These are phyloP conservation scores for Pseudococcus longispinus DNA, from an alignment of 2,888 invertebrate genomes.

Conservation along the genomic window DNA sequence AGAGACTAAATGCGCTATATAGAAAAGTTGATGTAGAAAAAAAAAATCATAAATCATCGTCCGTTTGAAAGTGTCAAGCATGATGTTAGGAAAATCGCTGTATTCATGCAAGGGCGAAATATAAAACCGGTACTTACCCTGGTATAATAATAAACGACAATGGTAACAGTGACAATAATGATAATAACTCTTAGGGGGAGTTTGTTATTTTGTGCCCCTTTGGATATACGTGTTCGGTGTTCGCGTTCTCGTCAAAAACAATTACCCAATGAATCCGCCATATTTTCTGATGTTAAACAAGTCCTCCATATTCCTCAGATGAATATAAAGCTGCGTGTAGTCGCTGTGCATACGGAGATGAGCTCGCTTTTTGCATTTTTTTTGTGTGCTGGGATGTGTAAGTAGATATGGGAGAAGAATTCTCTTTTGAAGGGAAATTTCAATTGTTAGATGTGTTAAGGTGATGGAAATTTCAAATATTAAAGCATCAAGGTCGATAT, in stretches of 20 bases:
- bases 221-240: conserved; percentile 47
- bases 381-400: too few species aligned
- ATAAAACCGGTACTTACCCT: conserved; percentile 52
- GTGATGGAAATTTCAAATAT: too few species aligned
- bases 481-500: too few species aligned
- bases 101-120: conserved; percentile 47
- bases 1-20: conserved; percentile 43
- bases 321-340: not conserved
- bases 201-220: conserved; percentile 46
- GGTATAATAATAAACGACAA: conserved; percentile 53
- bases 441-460: too few species aligned
- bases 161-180: conserved; percentile 50
- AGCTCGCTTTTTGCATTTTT: not conserved
- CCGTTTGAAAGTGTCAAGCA: conserved; percentile 48
- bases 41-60: conserved; percentile 50
- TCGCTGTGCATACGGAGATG: not conserved
- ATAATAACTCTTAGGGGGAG: conserved; percentile 51
- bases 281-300: conserved; percentile 42
- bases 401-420: too few species aligned
- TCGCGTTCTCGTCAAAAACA: conserved; percentile 43
- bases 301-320: conserved; percentile 7
- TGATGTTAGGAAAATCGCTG: conserved; percentile 46
- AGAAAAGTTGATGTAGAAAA: conserved; percentile 42
- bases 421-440: too few species aligned
- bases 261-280: conserved; percentile 51